Evolutionary conservation across 2,888 invertebrate species (phyloP).

Genomic region (Synergus gifuensis): DNA sequence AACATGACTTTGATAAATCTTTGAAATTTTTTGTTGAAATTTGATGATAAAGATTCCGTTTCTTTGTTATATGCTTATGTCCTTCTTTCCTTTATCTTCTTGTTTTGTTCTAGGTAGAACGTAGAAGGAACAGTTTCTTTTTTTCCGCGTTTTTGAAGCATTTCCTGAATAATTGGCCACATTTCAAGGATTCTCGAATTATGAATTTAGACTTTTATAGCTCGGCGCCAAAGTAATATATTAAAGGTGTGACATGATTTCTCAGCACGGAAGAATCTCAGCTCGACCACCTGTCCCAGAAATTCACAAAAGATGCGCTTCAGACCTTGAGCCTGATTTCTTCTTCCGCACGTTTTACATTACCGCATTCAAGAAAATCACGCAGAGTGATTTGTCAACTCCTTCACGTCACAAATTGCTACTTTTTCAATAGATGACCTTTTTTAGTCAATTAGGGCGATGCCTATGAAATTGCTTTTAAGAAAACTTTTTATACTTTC

Average conservation of each 20-base stretch:
- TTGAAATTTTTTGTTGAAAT: not conserved
- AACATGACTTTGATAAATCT: not conserved
- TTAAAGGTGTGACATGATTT: not conserved
- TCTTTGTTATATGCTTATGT: not conserved
- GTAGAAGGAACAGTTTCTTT: not conserved
- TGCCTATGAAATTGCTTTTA: not conserved
- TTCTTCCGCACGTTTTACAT: constrained; percentile 8
- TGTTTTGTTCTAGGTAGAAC: too few relatives aligned
- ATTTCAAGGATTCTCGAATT: constrained; percentile 10
- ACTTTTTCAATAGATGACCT: not conserved
- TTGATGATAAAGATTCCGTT: not conserved
- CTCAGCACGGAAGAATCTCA: not conserved
- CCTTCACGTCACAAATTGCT: not conserved
- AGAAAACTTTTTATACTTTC: not conserved
- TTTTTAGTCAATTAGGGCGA: not conserved
- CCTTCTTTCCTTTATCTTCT: not conserved
- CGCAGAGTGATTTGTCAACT: constrained; percentile 3
- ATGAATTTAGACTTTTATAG: not conserved
- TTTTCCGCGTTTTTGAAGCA: constrained; percentile 5
- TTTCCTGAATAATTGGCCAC: constrained; percentile 16
- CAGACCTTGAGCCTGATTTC: not conserved
- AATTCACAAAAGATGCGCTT: constrained; percentile 14
- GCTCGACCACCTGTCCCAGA: constrained; percentile 9
- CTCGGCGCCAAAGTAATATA: not conserved
- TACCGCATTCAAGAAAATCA: not conserved